A percentile compares a stretch with the other conserved stretches of the same genome.
These are phyloP conservation scores for Spodoptera litura DNA, from an alignment of 1,140 invertebrate species.

Conservation along the genomic window DNA sequence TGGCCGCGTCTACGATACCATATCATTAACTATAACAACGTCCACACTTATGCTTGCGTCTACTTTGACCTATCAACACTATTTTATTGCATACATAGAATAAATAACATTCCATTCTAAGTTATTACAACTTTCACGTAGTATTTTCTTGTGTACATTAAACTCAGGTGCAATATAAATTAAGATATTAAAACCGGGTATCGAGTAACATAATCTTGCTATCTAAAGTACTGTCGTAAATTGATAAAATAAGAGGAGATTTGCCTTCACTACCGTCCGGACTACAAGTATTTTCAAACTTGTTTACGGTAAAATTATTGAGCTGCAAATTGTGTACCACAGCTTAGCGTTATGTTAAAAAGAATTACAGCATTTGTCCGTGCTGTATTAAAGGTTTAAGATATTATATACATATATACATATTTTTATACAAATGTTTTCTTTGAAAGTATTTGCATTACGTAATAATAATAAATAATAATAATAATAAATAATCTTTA, in stretches of 20 bases:
- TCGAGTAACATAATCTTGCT: neutral
- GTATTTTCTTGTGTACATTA: neutral
- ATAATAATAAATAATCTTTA: no score
- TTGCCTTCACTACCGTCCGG: neutral
- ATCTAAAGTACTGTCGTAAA: conserved; percentile 12
- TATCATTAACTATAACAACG: conserved; percentile 62
- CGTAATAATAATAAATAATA: no score
- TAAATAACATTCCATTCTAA: neutral
- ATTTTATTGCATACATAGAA: conserved; percentile 2
- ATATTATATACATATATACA: no score
- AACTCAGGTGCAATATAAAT: conserved; percentile 9
- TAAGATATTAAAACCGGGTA: neutral
- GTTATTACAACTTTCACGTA: neutral
- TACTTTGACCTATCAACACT: conserved; percentile 29
- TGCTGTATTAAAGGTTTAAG: conserved; percentile 10
- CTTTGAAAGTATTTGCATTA: no score
- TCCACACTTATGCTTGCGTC: conserved; percentile 5
- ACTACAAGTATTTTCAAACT: conserved; percentile 9
- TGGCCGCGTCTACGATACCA: conserved; percentile 59
- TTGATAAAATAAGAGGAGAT: conserved; percentile 5
- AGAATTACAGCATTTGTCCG: conserved; percentile 26
- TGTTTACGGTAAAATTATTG: conserved; percentile 12
- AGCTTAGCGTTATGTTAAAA: conserved; percentile 28
- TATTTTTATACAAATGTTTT: no score
- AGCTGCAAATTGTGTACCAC: neutral